Percentiles rank a stretch among this genome's conserved stretches.
phyloP scores from a whole-genome alignment of 2,888 invertebrate genomes.

The Caenorhabditis virilis region DNA sequence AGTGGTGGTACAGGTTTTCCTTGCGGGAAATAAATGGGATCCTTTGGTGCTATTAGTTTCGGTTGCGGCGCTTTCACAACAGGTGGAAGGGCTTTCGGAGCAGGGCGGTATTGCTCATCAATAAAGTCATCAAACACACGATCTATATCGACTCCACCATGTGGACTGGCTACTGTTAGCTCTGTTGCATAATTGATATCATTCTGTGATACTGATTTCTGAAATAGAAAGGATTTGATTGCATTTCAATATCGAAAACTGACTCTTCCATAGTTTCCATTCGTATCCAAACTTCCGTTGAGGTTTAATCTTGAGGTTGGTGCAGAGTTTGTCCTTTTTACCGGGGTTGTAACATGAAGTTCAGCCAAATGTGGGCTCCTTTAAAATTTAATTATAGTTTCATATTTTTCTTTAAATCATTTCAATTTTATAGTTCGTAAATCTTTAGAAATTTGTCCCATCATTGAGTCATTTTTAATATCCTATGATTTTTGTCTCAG shows the following conservation, averaged over 20 bases:
- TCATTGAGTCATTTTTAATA: no score
- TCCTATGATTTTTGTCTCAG: not conserved
- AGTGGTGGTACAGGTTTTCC: conserved; percentile 59
- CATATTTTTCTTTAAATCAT: not conserved
- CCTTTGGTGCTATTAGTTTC: conserved; percentile 35
- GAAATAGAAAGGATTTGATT: not conserved
- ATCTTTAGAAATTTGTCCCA: no score
- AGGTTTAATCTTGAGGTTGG: conserved; percentile 22
- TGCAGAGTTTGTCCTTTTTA: conserved; percentile 27
- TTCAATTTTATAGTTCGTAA: no score
- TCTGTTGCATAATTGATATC: conserved; percentile 25
- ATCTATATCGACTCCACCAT: conserved; percentile 4
- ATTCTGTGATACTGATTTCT: conserved; percentile 29
- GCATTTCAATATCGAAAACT: not conserved
- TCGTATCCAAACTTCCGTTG: conserved; percentile 30
- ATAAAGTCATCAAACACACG: conserved; percentile 23
- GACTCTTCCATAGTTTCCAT: conserved; percentile 29
- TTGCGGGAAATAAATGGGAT: conserved; percentile 62
- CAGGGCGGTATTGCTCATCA: conserved; percentile 33
- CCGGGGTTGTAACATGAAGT: conserved; percentile 30
- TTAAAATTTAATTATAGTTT: not conserved
- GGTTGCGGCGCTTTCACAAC: conserved; percentile 19
- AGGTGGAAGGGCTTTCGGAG: conserved; percentile 29
- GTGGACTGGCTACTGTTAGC: conserved; percentile 17
- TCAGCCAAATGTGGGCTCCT: conserved; percentile 35